Evolutionary conservation across 1,140 invertebrate genomes (phyloP).

Genomic region (Chlorops oryzae): DNA sequence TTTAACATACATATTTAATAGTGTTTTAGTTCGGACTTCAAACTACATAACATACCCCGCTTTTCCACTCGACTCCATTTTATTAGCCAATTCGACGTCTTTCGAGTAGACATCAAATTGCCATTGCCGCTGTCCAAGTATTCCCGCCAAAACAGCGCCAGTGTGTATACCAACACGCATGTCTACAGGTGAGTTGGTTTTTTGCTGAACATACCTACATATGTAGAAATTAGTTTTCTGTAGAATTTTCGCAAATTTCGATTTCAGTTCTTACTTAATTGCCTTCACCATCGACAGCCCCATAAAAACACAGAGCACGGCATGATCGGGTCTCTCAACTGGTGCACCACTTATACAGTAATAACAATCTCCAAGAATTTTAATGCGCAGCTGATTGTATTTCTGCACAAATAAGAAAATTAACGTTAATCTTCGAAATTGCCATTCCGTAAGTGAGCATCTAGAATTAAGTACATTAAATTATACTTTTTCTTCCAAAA

Average conservation of each 20-base stretch:
- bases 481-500: too few relatives aligned
- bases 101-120: slow-evolving; percentile 98
- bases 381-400: slow-evolving; percentile 90
- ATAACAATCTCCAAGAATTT: slow-evolving; percentile 93
- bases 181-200: slow-evolving; percentile 90
- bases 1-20: slow-evolving; percentile 5
- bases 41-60: slow-evolving; percentile 74
- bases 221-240: too few relatives aligned
- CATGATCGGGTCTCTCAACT: slow-evolving; percentile 81
- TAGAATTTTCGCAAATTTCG: too few relatives aligned
- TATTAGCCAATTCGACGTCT: slow-evolving; percentile 95
- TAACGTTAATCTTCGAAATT: too few relatives aligned
- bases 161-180: slow-evolving; percentile 98
- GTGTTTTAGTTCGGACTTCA: neutral
- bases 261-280: slow-evolving; percentile 69
- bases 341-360: slow-evolving; percentile 93
- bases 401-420: slow-evolving; percentile 53
- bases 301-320: slow-evolving; percentile 91
- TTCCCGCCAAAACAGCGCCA: slow-evolving; percentile 90
- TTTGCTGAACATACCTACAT: slow-evolving; percentile 85
- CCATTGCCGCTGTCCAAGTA: slow-evolving; percentile 94
- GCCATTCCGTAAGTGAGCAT: too few relatives aligned
- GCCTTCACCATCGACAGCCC: slow-evolving; percentile 94
- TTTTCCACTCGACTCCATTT: slow-evolving; percentile 96
- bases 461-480: too few relatives aligned